Percentiles rank a stretch among this genome's conserved stretches.
phyloP scores from a whole-genome alignment of 2,888 invertebrate genomes.

The Drosophila cognata region DNA sequence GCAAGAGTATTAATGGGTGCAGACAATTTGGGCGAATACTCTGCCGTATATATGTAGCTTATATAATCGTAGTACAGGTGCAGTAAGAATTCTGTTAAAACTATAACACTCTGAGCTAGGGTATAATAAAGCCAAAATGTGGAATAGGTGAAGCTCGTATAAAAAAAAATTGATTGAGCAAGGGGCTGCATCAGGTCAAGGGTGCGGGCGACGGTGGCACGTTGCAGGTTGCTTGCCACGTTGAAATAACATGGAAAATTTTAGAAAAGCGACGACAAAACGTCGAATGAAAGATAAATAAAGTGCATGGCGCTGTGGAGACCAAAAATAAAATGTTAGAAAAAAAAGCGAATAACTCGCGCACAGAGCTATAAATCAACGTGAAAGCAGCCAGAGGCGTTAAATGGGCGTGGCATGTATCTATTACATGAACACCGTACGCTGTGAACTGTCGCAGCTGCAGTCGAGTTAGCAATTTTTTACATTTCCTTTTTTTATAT shows the following conservation, averaged over 20 bases:
- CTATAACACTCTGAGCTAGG: constrained; percentile 2
- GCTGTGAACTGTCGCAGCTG: constrained; percentile 75
- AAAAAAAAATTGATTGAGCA: constrained; percentile 2
- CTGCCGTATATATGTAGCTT: not conserved
- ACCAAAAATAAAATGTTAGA: constrained; percentile 61
- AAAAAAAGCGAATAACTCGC: constrained; percentile 57
- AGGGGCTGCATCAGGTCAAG: constrained; percentile 9
- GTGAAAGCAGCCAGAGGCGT: constrained; percentile 61
- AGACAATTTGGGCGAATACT: not conserved
- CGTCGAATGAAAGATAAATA: constrained; percentile 81
- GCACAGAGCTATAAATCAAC: constrained; percentile 72
- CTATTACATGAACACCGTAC: constrained; percentile 61
- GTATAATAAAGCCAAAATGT: constrained; percentile 58
- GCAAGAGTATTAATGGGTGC: constrained; percentile 15
- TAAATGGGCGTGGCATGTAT: constrained; percentile 57
- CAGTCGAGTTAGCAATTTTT: constrained; percentile 61
- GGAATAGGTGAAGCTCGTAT: constrained; percentile 38
- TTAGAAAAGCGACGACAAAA: constrained; percentile 78
- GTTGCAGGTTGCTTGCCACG: constrained; percentile 61
- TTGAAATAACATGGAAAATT: constrained; percentile 76
- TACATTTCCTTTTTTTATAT: constrained; percentile 15
- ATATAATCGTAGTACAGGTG: not conserved
- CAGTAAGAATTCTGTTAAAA: not conserved
- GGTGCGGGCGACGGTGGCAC: constrained; percentile 5
- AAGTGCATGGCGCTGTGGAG: constrained; percentile 50